Conservation (phyloP, 2,113 vertebrate species). For the Arvicanthis niloticus region DNA sequence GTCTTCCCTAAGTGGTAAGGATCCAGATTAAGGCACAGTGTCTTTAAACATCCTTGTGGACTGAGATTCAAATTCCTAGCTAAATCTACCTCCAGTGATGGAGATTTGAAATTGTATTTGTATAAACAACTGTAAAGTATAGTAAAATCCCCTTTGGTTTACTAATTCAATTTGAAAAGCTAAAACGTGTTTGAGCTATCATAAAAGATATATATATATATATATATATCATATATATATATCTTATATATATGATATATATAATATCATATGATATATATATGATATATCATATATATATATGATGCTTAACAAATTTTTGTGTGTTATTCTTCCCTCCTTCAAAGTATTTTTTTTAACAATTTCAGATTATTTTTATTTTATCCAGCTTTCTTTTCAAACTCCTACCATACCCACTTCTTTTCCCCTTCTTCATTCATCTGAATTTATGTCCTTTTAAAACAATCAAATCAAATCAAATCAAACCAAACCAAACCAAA, state of each 20-base stretch:
- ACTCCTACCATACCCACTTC: background rate
- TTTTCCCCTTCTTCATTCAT: background rate
- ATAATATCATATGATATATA: background rate
- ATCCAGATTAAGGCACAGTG: background rate
- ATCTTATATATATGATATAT: background rate
- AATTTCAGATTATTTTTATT: background rate
- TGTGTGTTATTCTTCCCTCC: background rate
- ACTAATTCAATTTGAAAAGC: background rate
- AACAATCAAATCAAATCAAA: background rate
- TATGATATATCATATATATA: background rate
- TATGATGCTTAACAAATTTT: background rate
- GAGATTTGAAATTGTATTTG: constrained; percentile 31
- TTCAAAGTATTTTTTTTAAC: background rate
- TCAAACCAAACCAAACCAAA: background rate
- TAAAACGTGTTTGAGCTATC: background rate
- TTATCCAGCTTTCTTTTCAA: background rate
- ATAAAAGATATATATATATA: background rate
- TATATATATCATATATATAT: background rate
- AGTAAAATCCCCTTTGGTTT: constrained; percentile 11
- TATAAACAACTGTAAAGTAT: constrained; percentile 38
- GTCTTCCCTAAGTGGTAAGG: background rate
- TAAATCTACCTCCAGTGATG: background rate
- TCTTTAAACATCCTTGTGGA: background rate
- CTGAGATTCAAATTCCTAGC: constrained; percentile 39
- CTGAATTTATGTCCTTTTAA: background rate